These are phyloP conservation scores for Lymantria monacha DNA, from an alignment of 2,888 invertebrate species.

Conservation along the genomic window DNA sequence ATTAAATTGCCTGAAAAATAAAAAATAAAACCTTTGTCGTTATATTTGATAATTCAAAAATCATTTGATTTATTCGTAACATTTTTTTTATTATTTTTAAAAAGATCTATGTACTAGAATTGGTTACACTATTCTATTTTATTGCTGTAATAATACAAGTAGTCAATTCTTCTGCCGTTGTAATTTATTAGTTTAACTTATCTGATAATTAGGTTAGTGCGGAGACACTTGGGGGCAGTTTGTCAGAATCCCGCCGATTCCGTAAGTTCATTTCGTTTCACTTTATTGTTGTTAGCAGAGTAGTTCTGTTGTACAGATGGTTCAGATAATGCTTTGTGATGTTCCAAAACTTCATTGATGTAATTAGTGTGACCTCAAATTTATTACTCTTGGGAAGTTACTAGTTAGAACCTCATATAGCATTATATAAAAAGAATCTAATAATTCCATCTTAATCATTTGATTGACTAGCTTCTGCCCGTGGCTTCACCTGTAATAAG, in stretches of 20 bases:
- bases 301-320: slow-evolving; percentile 8
- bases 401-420: no score
- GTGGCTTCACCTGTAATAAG: no score
- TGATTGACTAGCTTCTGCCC: no score
- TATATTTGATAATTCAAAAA: no score
- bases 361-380: slow-evolving; percentile 8
- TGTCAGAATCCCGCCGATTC: slow-evolving; percentile 54
- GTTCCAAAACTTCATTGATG: slow-evolving; percentile 4
- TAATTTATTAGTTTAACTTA: slow-evolving; percentile 65
- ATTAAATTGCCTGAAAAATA: no score
- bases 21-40: no score
- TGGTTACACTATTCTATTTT: no score
- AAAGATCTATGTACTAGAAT: no score
- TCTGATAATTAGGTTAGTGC: slow-evolving; percentile 66
- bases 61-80: no score
- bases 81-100: no score
- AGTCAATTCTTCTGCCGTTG: slow-evolving; percentile 28
- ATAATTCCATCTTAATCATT: no score
- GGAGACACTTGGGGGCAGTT: slow-evolving; percentile 64
- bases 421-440: no score
- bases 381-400: not conserved
- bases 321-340: not conserved
- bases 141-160: slow-evolving; percentile 10
- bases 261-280: slow-evolving; percentile 39
- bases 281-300: slow-evolving; percentile 33